Base-by-base conservation (phyloP, 2,113 vertebrate genomes). In the Collichthys lucidus region DNA sequence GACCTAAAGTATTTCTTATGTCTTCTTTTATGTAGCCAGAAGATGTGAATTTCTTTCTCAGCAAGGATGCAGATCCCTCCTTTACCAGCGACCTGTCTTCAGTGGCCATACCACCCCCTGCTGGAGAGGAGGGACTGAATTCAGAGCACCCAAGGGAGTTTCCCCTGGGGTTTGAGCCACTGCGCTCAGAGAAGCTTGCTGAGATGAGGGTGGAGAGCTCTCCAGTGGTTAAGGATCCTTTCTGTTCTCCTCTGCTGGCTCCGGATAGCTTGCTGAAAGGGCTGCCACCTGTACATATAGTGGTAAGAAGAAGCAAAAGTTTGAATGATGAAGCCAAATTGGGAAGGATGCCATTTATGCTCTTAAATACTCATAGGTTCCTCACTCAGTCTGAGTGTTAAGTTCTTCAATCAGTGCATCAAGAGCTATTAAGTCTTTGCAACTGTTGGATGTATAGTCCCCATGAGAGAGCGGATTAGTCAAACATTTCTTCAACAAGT, bases 221-320 rank as follows among this genome's bases (percentile, higher is more conserved):
- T 0, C 95, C 96, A 26, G 94, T 98, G 59, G 91, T 94, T 78
- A 95, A 94, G 82, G 97, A 98, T 85, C 93, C 97, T 22, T 97
- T 95, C 92, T 96, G 97, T 88, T 95, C 93, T 2, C 97, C 95
- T 0, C 92, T 98, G 60, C 93, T 93, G 85, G 96, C 95, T 40
- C 94, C 93, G 1, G 96, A 97, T 87, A 95, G 89, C 90, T 92
- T 95, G 94, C 69, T 94, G 24, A 92, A 83, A 77, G 95, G 95
- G 12, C 92, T 96, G 79, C 94, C 93, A 4, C 92, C 95, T 24
- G 8, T 95, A 20, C 95, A 96, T 79, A 85, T 96, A 35, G 95
- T 96, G 95, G 95, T 96, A 91, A 95, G 94, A 35, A 46, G 63
- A 19, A 70, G 6, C 10, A 17, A 14, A 15, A 7, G 31, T 20